Percentiles rank a stretch among this genome's conserved stretches.
Evolutionary conservation across 2,113 vertebrate species (phyloP).

Genomic region (Serinus canaria): DNA sequence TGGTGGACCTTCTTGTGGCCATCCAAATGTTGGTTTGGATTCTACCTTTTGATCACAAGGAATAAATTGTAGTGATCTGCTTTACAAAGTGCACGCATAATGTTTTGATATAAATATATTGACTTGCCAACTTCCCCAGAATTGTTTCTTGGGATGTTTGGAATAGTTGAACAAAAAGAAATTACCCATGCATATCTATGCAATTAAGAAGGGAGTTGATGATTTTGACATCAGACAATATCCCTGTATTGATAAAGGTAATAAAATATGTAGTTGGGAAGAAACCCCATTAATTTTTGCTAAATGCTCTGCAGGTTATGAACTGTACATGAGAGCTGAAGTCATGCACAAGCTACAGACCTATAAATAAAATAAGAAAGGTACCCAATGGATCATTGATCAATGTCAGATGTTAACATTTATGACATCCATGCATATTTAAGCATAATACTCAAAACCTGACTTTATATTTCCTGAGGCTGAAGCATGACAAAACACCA

Average conservation of each 20-base stretch:
- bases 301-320: not conserved
- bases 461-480: conserved; percentile 1
- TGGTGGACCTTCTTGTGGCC: not conserved
- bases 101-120: not conserved
- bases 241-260: not conserved
- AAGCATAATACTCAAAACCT: conserved; percentile 41
- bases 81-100: not conserved
- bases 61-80: not conserved
- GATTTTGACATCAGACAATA: not conserved
- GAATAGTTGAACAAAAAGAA: not conserved
- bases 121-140: not conserved
- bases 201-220: not conserved
- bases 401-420: not conserved
- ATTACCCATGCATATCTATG: not conserved
- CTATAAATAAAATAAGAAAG: not conserved
- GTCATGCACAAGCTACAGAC: not conserved
- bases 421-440: not conserved
- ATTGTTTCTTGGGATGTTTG: not conserved
- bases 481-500: not conserved
- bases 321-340: not conserved
- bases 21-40: not conserved
- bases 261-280: not conserved
- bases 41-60: not conserved
- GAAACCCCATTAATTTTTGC: not conserved
- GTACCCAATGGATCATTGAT: not conserved